phyloP scores from a whole-genome alignment of 2,797 vertebrate genomes.

The Steatocranus sp. region DNA sequence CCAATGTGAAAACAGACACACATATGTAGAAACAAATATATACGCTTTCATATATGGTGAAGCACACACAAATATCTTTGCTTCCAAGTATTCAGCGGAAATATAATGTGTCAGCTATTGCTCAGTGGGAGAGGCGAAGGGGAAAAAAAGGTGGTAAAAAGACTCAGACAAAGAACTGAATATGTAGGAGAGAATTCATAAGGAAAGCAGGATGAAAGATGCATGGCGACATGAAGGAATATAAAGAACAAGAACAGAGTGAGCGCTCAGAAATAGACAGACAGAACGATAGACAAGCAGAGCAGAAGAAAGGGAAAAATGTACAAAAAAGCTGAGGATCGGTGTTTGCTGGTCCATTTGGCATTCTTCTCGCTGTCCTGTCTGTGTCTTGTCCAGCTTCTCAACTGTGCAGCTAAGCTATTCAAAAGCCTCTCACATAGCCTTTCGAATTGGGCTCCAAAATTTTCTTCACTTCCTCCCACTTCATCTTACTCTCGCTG shows the following conservation, averaged over 20 bases:
- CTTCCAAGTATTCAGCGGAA: constrained; percentile 39
- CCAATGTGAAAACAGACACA: constrained; percentile 31
- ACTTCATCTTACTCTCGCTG: constrained; percentile 8
- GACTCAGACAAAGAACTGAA: constrained; percentile 52
- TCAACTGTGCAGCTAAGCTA: constrained; percentile 42
- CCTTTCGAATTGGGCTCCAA: constrained; percentile 12
- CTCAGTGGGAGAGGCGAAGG: constrained; percentile 23
- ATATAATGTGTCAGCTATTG: constrained; percentile 44
- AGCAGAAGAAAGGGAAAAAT: constrained; percentile 10
- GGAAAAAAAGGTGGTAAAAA: neutral
- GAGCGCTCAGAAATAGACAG: constrained; percentile 28
- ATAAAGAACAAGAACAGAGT: constrained; percentile 44
- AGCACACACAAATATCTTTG: neutral
- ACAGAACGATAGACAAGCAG: constrained; percentile 14
- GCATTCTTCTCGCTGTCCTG: constrained; percentile 54
- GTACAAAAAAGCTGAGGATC: constrained; percentile 31
- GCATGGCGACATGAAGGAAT: constrained; percentile 29
- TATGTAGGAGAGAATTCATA: constrained; percentile 49
- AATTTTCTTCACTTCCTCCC: constrained; percentile 12
- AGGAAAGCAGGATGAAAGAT: constrained; percentile 42
- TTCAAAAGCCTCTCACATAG: constrained; percentile 57
- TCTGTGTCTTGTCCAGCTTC: constrained; percentile 47
- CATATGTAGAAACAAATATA: constrained; percentile 22
- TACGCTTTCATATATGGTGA: neutral
- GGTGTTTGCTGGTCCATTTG: constrained; percentile 42